Evolutionary conservation across 2,888 invertebrate genomes (phyloP), one percentile per base, ranked within the genome.

Genomic region (Cybosia mesomella): DNA sequence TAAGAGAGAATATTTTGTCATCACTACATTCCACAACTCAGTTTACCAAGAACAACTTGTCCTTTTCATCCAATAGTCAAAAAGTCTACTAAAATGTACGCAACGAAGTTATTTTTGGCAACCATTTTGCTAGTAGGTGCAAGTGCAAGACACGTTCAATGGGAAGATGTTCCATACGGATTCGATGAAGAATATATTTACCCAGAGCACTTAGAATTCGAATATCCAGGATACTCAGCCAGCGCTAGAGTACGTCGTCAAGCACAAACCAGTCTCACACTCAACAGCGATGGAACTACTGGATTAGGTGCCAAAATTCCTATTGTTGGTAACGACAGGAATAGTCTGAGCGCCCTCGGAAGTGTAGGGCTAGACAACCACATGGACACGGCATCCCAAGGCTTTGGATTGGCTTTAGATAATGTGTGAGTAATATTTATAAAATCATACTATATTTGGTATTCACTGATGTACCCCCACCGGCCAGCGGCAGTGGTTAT

Each of bases 341-440:
- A 80, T 58, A 24, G 67, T 11, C 34, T 80, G 0, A 83, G 84
- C 13, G 74, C 69, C 8, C 10, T 78, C 1, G 74, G 77, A 0
- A 60, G 65, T 53, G 0, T 72, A 0, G 57, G 32, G 5, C 21
- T 79, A 0, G 64, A 67, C 10, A 28, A 55, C n/a, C 24, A 73
- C 5, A 13, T 79, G 57, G 24, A 68, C 8, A 18, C 39, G n/a
- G 43, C 58, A 0, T 67, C 66, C 1, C 71, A 49, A n/a, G 73
- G 73, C 2, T 0, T 68, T 2, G 77, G 80, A 10, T 24, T 77
- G 21, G 60, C 66, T 13, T 53, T 76, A 34, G 71, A 76, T 10
- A 76, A 79, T 58, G 18, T 36, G 67, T 63, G 24, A 67, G 63
- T 63, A 63, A 13, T 54, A n/a, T 49, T 32, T 62, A 11, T 15